Percentiles rank a stretch among this genome's conserved stretches.
Conservation (phyloP, 1,140 invertebrate species). For the Tetramorium alpestre region DNA sequence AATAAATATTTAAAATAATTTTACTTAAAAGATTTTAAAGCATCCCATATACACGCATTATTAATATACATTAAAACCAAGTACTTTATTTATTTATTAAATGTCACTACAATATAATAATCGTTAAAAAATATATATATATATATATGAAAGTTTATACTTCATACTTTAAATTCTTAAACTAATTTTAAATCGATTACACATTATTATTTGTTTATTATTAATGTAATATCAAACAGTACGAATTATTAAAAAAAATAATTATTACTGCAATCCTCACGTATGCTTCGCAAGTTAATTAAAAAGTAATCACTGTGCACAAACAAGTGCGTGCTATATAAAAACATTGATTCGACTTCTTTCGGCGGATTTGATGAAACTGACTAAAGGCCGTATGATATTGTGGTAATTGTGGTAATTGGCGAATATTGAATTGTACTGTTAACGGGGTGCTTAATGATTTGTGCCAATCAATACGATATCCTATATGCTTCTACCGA, state of each 20-base stretch:
- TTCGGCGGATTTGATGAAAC: not conserved
- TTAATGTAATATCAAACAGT: not conserved
- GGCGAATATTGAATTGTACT: conserved; percentile 65
- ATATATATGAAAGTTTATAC: not conserved
- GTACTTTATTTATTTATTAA: not conserved
- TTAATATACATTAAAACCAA: not conserved
- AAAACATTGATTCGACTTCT: conserved; percentile 3
- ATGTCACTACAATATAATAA: not conserved
- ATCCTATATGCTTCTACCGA: conserved; percentile 18
- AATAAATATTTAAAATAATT: not conserved
- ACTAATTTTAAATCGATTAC: not conserved
- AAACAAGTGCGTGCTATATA: not conserved
- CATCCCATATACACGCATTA: not conserved
- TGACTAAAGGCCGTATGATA: conserved; percentile 26
- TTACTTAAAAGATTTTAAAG: not conserved
- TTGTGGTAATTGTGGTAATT: conserved; percentile 31
- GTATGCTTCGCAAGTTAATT: not conserved
- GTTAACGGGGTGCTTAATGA: conserved; percentile 59
- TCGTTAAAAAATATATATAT: not conserved
- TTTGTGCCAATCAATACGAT: conserved; percentile 67
- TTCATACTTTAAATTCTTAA: not conserved
- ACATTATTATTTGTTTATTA: conserved; percentile 21
- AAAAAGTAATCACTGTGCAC: not conserved
- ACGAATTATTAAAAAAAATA: conserved; percentile 9
- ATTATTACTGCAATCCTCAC: not conserved